Base-by-base conservation (phyloP, 2,888 invertebrate species). In the Liopterus haemorrhoidalis region DNA sequence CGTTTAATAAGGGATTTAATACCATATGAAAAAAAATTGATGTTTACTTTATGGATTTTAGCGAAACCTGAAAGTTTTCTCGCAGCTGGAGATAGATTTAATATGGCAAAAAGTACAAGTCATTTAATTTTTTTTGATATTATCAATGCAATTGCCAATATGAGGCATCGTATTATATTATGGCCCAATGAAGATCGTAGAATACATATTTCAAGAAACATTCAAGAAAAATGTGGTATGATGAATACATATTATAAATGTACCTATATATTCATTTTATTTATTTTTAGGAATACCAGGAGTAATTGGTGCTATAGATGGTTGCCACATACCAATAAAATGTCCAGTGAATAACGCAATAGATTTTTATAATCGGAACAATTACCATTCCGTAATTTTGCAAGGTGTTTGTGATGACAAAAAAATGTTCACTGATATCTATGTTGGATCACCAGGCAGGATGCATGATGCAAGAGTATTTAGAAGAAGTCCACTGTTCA, bases 391-490 rank as follows among this genome's bases (percentile, higher is more conserved):
- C 11, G 16, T 43, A n/a, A 38, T 43, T 11, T 12, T 43, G 11
- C 43, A 43, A 25, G 43, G 24, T 14, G 18, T 41, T 1, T 43
- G 43, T 27, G 28, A 43, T 14, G 25, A 20, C 5, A 35, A 11
- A 16, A 28, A 9, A 24, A 27, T 24, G n/a, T 50, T 52, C 11
- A 45, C 35, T 9, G 42, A 52, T 41, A 37, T 50, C 5, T 18
- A 8, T 42, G 22, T 48, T 25, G 46, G 50, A 1, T 32, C 25
- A 12, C 44, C 48, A 2, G 52, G 50, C 4, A 32, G 43, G 2
- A 33, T 50, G 31, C 46, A 51, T 22, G 51, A 53, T 46, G 48
- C 42, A 6, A 16, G 51, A 9, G 41, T 53, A 11, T 28, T 49
- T 16, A 25, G 44, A 28, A 46, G n/a, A 20, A 48, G 46, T 5